A percentile compares a stretch with the other conserved stretches of the same genome.
Evolutionary conservation across 1,140 invertebrate species (phyloP).

Genomic region (Ctenoplectra terminalis): DNA sequence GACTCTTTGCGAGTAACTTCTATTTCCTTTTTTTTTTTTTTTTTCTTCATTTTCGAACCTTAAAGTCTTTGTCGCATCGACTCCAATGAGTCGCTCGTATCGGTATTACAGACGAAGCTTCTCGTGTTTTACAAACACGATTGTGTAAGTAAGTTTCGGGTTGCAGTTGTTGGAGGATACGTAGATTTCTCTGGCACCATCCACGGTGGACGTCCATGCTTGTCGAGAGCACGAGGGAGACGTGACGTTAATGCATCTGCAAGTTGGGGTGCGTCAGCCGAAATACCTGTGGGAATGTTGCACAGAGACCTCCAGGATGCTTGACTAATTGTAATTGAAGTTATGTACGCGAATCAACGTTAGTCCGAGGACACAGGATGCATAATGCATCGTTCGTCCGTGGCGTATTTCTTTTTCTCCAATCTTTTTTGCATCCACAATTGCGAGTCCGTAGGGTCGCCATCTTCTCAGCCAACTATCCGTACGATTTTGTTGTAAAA

Average conservation of each 20-base stretch:
- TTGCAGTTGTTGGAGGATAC: not conserved
- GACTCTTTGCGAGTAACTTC: too few relatives aligned
- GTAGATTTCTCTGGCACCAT: not conserved
- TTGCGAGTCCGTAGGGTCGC: not conserved
- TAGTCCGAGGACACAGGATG: conserved; percentile 14
- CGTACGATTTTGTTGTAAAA: not conserved
- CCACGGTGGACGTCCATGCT: not conserved
- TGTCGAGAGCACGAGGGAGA: not conserved
- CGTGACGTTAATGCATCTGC: conserved; percentile 41
- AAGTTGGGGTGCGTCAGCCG: conserved; percentile 35
- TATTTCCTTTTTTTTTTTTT: too few relatives aligned
- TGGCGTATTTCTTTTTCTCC: conserved; percentile 18
- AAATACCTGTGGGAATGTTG: conserved; percentile 50
- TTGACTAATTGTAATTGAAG: conserved; percentile 51
- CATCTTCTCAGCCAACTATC: not conserved
- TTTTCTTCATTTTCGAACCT: too few relatives aligned
- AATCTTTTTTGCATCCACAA: conserved; percentile 42
- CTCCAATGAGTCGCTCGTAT: not conserved
- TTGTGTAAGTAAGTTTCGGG: not conserved
- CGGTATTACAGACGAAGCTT: not conserved
- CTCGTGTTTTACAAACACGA: conserved; percentile 25
- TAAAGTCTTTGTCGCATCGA: not conserved
- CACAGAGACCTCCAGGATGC: conserved; percentile 46
- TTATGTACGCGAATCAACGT: conserved; percentile 52
- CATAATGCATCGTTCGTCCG: conserved; percentile 36